Conservation (phyloP, 2,888 invertebrate species). For the Drosophila lacicola region DNA sequence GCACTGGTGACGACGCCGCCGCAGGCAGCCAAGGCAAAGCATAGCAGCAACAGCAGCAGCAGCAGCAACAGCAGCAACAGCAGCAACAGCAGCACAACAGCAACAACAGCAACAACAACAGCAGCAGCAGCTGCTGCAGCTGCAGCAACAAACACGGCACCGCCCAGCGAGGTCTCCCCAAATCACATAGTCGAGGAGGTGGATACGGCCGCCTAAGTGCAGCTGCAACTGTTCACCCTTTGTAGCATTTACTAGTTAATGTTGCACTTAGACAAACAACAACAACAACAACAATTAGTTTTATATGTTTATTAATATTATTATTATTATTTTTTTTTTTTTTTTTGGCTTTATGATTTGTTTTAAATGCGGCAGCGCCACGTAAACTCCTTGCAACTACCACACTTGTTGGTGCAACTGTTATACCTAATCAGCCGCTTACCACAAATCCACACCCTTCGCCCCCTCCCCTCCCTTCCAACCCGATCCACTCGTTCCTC, state of each 20-base stretch:
- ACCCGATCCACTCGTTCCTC: background rate
- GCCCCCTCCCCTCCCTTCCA: background rate
- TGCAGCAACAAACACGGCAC: constrained; percentile 32
- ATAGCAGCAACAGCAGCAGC: constrained; percentile 33
- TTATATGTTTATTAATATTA: background rate
- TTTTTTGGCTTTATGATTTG: background rate
- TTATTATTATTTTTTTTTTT: background rate
- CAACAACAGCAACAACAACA: constrained; percentile 22
- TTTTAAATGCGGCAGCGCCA: constrained; percentile 1
- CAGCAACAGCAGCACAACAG: constrained; percentile 31
- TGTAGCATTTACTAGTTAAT: constrained; percentile 69
- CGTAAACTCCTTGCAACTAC: background rate
- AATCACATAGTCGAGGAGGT: constrained; percentile 85
- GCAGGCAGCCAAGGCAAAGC: constrained; percentile 30
- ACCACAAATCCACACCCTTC: background rate
- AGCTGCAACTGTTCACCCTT: constrained; percentile 12
- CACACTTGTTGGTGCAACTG: background rate
- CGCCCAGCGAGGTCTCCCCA: constrained; percentile 82
- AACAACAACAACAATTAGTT: constrained; percentile 21
- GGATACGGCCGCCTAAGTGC: constrained; percentile 84
- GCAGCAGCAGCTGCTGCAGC: constrained; percentile 44
- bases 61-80: constrained; percentile 32
- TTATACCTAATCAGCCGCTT: background rate
- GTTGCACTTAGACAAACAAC: constrained; percentile 10
- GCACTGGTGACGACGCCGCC: constrained; percentile 51